Conservation (phyloP, 2,888 invertebrate species). For the Euplagia quadripunctaria region DNA sequence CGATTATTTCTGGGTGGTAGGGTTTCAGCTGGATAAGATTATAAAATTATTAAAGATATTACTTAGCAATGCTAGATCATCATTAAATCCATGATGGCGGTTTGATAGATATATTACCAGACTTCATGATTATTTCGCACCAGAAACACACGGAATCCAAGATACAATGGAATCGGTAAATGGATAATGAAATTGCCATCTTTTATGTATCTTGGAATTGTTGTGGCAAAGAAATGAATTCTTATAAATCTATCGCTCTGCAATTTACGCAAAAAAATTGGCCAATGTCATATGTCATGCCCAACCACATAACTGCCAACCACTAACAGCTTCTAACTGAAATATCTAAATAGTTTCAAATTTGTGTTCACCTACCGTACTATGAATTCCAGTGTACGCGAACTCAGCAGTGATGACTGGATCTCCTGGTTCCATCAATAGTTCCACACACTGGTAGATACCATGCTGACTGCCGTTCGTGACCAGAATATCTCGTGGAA, state of each 20-base stretch:
- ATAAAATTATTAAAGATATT: not conserved
- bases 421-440: constrained; percentile 90
- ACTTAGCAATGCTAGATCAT: not conserved
- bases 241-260: not conserved
- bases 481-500: constrained; percentile 88
- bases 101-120: not conserved
- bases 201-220: too few relatives aligned
- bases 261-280: not conserved
- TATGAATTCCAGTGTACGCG: constrained; percentile 90
- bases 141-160: not conserved
- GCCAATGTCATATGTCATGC: too few relatives aligned
- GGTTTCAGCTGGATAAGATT: constrained; percentile 89
- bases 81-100: not conserved
- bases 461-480: constrained; percentile 93
- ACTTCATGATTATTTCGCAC: not conserved
- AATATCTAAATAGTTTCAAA: not conserved
- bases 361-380: constrained; percentile 84
- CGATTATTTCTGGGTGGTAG: constrained; percentile 88
- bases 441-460: constrained; percentile 91
- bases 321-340: too few relatives aligned
- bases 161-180: not conserved
- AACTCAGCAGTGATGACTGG: constrained; percentile 91
- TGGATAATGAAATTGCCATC: not conserved
- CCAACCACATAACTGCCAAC: too few relatives aligned
- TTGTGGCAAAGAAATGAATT: not conserved